Conservation (phyloP, 2,113 vertebrate genomes). For the Tretioscincus oriximinensis region DNA sequence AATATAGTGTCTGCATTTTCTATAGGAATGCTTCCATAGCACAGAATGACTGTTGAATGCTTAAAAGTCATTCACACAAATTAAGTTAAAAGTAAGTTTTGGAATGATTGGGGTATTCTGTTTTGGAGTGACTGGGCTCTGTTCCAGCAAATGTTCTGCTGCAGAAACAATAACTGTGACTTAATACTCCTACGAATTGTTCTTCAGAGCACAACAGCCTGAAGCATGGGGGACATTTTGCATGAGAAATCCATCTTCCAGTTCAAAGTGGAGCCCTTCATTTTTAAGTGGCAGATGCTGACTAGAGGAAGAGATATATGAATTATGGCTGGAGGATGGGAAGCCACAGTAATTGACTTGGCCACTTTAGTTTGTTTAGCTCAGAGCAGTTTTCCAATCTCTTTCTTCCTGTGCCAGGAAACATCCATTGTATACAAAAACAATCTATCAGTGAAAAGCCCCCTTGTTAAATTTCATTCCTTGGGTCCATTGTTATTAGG, state of each 20-base stretch:
- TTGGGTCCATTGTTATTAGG: slow-evolving; percentile 3
- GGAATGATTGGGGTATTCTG: no score
- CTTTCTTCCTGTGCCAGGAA: neutral
- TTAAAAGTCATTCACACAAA: no score
- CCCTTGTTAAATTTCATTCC: slow-evolving; percentile 9
- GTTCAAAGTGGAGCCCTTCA: slow-evolving; percentile 23
- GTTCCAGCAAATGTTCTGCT: neutral
- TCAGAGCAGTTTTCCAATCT: slow-evolving; percentile 11
- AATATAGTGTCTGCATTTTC: no score
- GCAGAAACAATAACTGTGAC: neutral
- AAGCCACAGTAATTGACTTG: neutral
- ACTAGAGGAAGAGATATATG: neutral
- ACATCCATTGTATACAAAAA: slow-evolving; percentile 1
- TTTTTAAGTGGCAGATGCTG: neutral
- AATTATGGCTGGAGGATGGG: neutral
- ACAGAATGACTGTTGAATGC: no score
- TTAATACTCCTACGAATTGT: slow-evolving; percentile 13
- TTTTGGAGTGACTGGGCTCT: neutral
- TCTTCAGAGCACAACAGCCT: neutral
- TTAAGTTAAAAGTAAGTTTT: no score
- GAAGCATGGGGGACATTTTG: neutral
- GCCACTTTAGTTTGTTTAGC: slow-evolving; percentile 16
- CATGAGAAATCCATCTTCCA: slow-evolving; percentile 28
- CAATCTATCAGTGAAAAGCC: slow-evolving; percentile 11
- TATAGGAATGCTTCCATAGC: no score